phyloP scores from a whole-genome alignment of 92 coral and sea anemone genomes.

The Ricordea florida region DNA sequence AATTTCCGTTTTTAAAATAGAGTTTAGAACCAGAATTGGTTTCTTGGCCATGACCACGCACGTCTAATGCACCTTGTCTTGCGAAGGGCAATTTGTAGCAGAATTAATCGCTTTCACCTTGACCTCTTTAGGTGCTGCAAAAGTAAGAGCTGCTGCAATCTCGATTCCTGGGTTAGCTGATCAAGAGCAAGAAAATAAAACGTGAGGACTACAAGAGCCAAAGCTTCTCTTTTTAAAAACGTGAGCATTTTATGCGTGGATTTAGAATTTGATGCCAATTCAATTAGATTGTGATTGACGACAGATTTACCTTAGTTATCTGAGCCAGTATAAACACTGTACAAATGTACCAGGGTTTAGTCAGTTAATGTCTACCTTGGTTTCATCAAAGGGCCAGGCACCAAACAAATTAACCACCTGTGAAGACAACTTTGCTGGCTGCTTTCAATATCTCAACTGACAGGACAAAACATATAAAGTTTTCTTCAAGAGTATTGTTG shows the following conservation, averaged over 20 bases:
- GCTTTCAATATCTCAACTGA: too few species aligned
- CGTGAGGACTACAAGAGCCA: constrained; percentile 10
- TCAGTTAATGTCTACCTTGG: constrained; percentile 25
- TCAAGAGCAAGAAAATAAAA: constrained; percentile 21
- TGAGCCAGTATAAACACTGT: constrained; percentile 27
- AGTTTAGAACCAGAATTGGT: too few species aligned
- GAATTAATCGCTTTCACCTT: constrained; percentile 16
- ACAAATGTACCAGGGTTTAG: constrained; percentile 31
- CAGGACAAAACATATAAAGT: too few species aligned
- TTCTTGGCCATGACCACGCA: too few species aligned
- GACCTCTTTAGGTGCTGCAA: constrained; percentile 22
- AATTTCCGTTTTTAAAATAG: background rate
- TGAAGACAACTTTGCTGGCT: too few species aligned
- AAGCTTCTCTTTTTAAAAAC: constrained; percentile 18
- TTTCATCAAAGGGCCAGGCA: too few species aligned
- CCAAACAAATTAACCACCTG: too few species aligned
- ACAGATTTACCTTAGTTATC: constrained; percentile 28
- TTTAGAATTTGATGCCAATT: constrained; percentile 1
- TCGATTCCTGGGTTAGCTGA: constrained; percentile 5
- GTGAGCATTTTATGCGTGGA: constrained; percentile 6
- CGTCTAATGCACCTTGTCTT: too few species aligned
- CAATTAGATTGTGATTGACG: constrained; percentile 25
- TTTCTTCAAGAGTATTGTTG: too few species aligned
- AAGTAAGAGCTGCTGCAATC: constrained; percentile 30
- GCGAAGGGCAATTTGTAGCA: too few species aligned